phyloP scores from a whole-genome alignment of 2,888 invertebrate species.

The Cephus pulcher region DNA sequence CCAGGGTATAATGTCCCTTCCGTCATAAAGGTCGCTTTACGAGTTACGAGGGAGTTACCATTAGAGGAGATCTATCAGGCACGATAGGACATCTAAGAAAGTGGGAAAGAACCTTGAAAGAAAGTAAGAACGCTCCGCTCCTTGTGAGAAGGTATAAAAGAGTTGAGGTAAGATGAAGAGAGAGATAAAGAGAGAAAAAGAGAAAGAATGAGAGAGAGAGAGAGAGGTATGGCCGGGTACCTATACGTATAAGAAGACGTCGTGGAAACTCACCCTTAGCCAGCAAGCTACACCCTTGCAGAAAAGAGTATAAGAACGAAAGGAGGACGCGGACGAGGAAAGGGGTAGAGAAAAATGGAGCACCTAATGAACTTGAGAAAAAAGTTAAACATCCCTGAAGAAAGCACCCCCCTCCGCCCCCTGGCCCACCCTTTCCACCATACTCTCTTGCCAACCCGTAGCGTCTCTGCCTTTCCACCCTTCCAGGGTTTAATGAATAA shows the following conservation, averaged over 20 bases:
- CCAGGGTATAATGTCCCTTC: conserved; percentile 15
- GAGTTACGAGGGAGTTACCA: conserved; percentile 40
- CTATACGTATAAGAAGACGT: background rate
- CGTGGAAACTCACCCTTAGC: conserved; percentile 11
- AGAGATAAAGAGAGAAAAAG: background rate
- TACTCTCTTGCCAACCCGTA: background rate
- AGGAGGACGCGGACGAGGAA: conserved; percentile 31
- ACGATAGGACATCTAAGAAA: conserved; percentile 40
- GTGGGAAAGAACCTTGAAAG: conserved; percentile 43
- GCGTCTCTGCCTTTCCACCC: background rate
- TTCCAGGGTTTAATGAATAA: conserved; percentile 38
- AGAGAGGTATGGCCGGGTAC: conserved; percentile 2
- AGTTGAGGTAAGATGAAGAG: conserved; percentile 12
- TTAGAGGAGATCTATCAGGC: conserved; percentile 49
- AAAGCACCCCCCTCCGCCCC: conserved; percentile 22
- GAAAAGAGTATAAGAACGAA: conserved; percentile 23
- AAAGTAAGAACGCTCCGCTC: conserved; percentile 40
- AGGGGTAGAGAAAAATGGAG: conserved; percentile 37
- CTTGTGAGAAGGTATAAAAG: conserved; percentile 24
- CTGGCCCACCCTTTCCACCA: background rate
- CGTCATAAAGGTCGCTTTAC: conserved; percentile 30
- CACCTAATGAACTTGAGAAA: conserved; percentile 50
- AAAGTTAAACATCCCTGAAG: conserved; percentile 44
- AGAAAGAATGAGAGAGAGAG: background rate
- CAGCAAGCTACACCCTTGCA: conserved; percentile 2